Conservation (phyloP, 2,888 invertebrate species). For the Polyommatus iphigenia region DNA sequence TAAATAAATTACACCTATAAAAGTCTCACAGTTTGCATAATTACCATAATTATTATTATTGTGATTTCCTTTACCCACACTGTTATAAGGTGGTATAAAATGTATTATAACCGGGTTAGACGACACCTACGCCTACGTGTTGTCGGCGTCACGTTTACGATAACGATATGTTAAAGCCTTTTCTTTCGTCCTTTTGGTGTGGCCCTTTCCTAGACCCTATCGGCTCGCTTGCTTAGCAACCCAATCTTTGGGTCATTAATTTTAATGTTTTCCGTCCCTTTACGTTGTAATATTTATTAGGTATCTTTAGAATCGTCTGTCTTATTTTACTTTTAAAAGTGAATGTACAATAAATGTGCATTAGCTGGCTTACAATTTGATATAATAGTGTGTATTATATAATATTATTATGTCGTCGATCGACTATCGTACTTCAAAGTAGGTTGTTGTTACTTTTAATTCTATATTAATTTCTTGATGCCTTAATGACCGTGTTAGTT, state of each 20-base stretch:
- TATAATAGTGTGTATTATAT: too few species aligned
- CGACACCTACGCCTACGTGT: not conserved
- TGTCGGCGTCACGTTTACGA: not conserved
- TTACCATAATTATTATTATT: slow-evolving; percentile 20
- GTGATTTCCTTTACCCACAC: not conserved
- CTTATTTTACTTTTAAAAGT: too few species aligned
- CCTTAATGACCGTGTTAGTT: not conserved
- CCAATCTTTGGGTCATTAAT: not conserved
- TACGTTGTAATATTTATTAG: not conserved
- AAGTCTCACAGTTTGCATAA: not conserved
- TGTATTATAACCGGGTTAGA: not conserved
- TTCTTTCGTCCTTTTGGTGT: not conserved
- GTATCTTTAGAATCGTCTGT: too few species aligned
- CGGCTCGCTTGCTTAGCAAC: not conserved
- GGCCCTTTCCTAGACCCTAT: not conserved
- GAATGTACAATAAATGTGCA: too few species aligned
- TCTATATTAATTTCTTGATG: not conserved
- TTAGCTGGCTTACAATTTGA: too few species aligned
- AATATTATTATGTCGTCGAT: too few species aligned
- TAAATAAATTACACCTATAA: too few species aligned
- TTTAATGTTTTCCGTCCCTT: not conserved
- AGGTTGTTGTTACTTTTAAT: not conserved
- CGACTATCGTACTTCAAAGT: too few species aligned
- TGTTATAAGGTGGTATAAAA: not conserved
- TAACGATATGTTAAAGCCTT: not conserved